phyloP scores from a whole-genome alignment of 2,113 vertebrate species.

The Xiphias gladius region DNA sequence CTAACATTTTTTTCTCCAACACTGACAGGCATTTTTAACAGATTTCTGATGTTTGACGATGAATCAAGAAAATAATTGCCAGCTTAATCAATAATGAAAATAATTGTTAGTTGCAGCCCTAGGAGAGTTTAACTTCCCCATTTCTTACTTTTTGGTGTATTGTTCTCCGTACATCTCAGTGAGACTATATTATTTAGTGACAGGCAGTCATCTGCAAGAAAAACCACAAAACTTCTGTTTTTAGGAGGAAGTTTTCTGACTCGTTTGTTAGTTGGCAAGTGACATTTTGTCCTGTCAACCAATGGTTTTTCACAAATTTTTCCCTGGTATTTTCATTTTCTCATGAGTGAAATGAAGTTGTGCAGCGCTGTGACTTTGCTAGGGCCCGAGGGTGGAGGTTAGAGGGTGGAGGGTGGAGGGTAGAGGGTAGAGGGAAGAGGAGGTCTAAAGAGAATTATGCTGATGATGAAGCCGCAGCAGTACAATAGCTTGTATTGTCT shows the following conservation, averaged over 20 bases:
- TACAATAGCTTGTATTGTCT: conserved; percentile 81
- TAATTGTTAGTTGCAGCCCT: no score
- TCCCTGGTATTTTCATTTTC: neutral
- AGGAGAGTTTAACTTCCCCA: no score
- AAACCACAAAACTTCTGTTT: no score
- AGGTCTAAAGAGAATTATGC: conserved; percentile 72
- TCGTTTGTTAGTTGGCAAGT: neutral
- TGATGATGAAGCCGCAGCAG: conserved; percentile 65
- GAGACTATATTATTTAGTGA: no score
- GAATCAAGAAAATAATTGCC: neutral
- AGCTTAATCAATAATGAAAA: no score
- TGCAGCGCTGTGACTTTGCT: neutral
- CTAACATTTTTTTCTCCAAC: no score
- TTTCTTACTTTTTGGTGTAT: no score
- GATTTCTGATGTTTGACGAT: neutral
- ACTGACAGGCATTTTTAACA: neutral
- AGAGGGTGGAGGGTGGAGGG: conserved; percentile 7
- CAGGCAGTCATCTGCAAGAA: no score
- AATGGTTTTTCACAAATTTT: neutral
- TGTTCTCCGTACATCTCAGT: no score
- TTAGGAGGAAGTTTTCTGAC: no score
- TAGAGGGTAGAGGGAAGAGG: conserved; percentile 29
- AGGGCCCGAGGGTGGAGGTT: conserved; percentile 21
- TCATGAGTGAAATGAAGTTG: neutral
- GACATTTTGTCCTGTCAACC: neutral